phyloP scores from a whole-genome alignment of 2,113 vertebrate genomes.

The Vulpes lagopus region DNA sequence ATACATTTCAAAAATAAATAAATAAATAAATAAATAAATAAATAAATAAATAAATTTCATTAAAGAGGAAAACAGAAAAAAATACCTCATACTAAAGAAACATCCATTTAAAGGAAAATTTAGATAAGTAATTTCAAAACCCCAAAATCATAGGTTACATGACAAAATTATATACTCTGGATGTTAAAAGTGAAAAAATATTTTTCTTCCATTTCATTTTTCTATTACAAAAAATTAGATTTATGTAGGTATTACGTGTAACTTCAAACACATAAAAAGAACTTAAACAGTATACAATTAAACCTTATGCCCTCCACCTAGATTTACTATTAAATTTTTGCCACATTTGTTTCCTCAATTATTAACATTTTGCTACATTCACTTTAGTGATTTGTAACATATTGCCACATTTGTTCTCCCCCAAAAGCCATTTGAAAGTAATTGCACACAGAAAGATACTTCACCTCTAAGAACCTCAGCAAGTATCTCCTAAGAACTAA shows the following conservation, averaged over 20 bases:
- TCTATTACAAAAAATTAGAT: not conserved
- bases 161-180: not conserved
- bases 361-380: not conserved
- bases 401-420: not conserved
- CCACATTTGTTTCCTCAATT: not conserved
- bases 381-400: not conserved
- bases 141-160: not conserved
- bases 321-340: not conserved
- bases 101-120: not conserved
- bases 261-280: not conserved
- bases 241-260: not conserved
- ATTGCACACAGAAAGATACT: not conserved
- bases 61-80: not conserved
- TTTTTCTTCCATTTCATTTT: not conserved
- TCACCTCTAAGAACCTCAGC: not conserved
- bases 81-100: not conserved
- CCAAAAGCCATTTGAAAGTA: not conserved
- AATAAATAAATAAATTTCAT: not conserved
- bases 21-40: not conserved
- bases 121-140: not conserved
- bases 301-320: not conserved
- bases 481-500: not conserved
- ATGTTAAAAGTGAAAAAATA: not conserved
- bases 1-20: too few relatives aligned
- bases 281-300: not conserved